Evolutionary conservation across 30 jellyfish, hydroid and myxozoan species (phyloP).

Genomic region (Sanderia malayensis): DNA sequence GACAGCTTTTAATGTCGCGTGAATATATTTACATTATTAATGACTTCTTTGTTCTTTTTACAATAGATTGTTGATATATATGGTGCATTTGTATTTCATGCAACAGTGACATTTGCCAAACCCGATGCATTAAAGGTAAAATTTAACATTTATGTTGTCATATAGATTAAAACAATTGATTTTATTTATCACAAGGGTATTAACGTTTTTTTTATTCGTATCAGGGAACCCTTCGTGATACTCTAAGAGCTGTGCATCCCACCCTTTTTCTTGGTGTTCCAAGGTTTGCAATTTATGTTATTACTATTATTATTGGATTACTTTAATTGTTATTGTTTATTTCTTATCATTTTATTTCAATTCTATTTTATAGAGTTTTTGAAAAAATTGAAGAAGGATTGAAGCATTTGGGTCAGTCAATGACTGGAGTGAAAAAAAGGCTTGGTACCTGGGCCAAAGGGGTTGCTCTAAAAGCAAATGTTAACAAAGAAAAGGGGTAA

Average conservation of each 20-base stretch:
- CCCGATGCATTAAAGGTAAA: slow-evolving; percentile 96
- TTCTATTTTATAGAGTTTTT: too few relatives aligned
- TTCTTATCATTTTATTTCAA: slow-evolving; percentile 2
- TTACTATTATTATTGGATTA: too few relatives aligned
- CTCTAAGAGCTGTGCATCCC: slow-evolving; percentile 75
- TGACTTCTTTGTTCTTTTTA: background rate
- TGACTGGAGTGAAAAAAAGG: slow-evolving; percentile 73
- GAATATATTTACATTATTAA: too few relatives aligned
- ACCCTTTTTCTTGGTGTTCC: slow-evolving; percentile 96
- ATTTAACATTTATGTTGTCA: background rate
- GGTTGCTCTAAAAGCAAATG: slow-evolving; percentile 75
- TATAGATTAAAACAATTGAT: background rate
- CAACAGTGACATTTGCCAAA: slow-evolving; percentile 73
- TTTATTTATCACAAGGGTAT: background rate
- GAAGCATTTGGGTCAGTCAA: slow-evolving; percentile 62
- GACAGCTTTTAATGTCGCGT: too few relatives aligned
- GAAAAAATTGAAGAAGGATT: slow-evolving; percentile 88
- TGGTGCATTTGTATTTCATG: slow-evolving; percentile 63
- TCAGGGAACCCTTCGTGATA: slow-evolving; percentile 80
- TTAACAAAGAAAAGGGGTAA: slow-evolving; percentile 89
- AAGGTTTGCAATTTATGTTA: slow-evolving; percentile 46
- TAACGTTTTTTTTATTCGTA: slow-evolving; percentile 1
- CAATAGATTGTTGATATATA: slow-evolving; percentile 61
- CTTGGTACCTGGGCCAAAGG: slow-evolving; percentile 88
- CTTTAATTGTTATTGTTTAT: background rate